Evolutionary conservation across 2,797 vertebrate species (phyloP), one percentile per base, ranked within the genome.

Genomic region (Pangasius macronema): DNA sequence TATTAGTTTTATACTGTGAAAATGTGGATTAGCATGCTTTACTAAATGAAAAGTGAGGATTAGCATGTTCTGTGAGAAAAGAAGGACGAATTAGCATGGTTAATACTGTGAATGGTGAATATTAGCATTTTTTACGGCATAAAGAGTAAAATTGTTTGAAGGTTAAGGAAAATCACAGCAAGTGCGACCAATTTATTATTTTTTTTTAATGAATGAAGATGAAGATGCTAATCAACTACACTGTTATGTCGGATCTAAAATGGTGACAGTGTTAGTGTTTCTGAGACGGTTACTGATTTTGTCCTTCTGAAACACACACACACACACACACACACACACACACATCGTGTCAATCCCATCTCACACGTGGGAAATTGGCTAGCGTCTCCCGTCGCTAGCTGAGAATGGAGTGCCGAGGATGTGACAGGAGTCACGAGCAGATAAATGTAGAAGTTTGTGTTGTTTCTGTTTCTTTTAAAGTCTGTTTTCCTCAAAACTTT

Each of bases 311-410:
- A 51, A 22, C 51, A 55, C 75, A 53, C 51, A 79, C 30, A 57
- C 76, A 33, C 51, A 36, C 30, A 57, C 68, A 51, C 51, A 55
- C 75, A 57, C 20, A 57, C 51, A 79, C 30, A 79, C 76, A 57
- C 30, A 24, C 30, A 39, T 30, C 22, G 20, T 59, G 84, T 82
- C 68, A 55, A 68, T 67, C 49, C 82, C 53, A 82, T 53, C 63
- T 90, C 79, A 87, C 90, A 90, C 86, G 77, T 72, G 18, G 73
- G n/a, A 88, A 88, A 90, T 90, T 89, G 88, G 67, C 49, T 86
- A 72, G 46, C 72, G 79, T 82, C 75, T 46, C 85, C 75, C 81
- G 36, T 65, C 83, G 55, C 76, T 63, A 72, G 85, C 84, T 85
- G 82, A 82, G 59, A 90, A 90, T 75, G 46, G 57, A 83, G 84